These are phyloP conservation scores for Epistrophe eligans DNA, from an alignment of 2,888 invertebrate species.

Conservation along the genomic window DNA sequence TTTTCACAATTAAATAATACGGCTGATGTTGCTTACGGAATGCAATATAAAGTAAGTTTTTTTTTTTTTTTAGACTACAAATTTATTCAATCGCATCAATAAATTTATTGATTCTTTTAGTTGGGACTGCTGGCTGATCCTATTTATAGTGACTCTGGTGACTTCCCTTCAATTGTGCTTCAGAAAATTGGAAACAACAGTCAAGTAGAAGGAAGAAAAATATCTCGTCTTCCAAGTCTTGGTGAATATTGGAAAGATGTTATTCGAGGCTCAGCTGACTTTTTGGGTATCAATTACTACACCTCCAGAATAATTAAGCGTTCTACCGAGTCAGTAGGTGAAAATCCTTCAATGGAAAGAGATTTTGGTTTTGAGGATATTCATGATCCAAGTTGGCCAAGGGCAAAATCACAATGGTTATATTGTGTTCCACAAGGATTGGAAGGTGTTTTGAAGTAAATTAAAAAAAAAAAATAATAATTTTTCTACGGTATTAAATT, in stretches of 20 bases:
- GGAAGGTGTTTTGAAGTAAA: slow-evolving; percentile 17
- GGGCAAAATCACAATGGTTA: slow-evolving; percentile 78
- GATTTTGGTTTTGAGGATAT: slow-evolving; percentile 82
- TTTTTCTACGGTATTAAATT: background rate
- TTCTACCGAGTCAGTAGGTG: slow-evolving; percentile 76
- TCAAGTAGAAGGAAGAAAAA: slow-evolving; percentile 79
- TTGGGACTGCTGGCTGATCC: slow-evolving; percentile 82
- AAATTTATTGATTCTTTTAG: slow-evolving; percentile 68
- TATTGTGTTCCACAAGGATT: slow-evolving; percentile 15
- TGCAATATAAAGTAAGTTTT: slow-evolving; percentile 78
- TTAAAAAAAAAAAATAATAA: background rate
- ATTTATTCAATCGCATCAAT: background rate
- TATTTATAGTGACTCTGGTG: slow-evolving; percentile 79
- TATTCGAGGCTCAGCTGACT: slow-evolving; percentile 79
- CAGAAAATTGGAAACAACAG: slow-evolving; percentile 80
- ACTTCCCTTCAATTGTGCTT: slow-evolving; percentile 81
- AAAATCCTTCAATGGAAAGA: slow-evolving; percentile 85
- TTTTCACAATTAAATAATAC: slow-evolving; percentile 77
- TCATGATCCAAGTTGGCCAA: slow-evolving; percentile 79
- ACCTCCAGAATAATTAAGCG: slow-evolving; percentile 78
- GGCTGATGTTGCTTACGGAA: slow-evolving; percentile 74
- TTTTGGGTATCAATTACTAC: slow-evolving; percentile 80
- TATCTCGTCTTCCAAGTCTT: slow-evolving; percentile 78
- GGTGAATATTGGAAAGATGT: slow-evolving; percentile 74
- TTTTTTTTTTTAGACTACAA: background rate